Evolutionary conservation across 2,888 invertebrate species (phyloP), one percentile per base, ranked within the genome.

Genomic region (Drosophila lutescens): DNA sequence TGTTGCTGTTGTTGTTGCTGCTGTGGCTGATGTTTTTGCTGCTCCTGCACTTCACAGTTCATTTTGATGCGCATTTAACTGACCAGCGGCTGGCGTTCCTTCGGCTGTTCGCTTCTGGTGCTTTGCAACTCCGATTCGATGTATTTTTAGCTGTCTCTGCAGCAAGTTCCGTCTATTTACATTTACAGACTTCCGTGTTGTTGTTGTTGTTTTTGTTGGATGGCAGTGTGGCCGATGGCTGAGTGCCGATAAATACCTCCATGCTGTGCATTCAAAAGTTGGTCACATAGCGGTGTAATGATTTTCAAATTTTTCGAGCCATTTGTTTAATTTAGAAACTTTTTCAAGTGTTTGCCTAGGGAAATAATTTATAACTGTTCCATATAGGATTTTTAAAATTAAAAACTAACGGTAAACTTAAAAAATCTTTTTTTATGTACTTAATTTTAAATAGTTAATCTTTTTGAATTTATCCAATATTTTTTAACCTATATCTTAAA

Each of bases 81-180:
- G 41, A 43, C 32, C 58, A 68, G 53, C 44, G 20, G 69, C 47
- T 73, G 60, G 72, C 54, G 65, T 32, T 58, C 43, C 62, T 53
- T 23, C 44, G 13, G 50, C 46, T 51, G 32, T 30, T 70, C 46
- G 34, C n/a, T 43, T 56, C 41, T 56, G 20, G 47, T 63, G 47
- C 15, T 38, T 59, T 32, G 51, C 17, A 53, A 56, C 56, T 68
- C 56, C 59, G 7, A 38, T 66, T 74, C 54, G 9, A 20, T 43
- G 40, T 36, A 40, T 60, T 70, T 73, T 72, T 32, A 58, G 56
- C 68, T 59, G 77, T 75, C 80, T 80, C 69, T 83, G 80, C 80
- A 84, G 70, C 76, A 86, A 81, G 80, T 80, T 86, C 86, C 86
- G 80, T 84, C 87, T 81, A 86, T 59, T 84, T 74, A 81, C 81